Evolutionary conservation across 2,113 vertebrate genomes (phyloP).

Genomic region (Anoplopoma fimbria): DNA sequence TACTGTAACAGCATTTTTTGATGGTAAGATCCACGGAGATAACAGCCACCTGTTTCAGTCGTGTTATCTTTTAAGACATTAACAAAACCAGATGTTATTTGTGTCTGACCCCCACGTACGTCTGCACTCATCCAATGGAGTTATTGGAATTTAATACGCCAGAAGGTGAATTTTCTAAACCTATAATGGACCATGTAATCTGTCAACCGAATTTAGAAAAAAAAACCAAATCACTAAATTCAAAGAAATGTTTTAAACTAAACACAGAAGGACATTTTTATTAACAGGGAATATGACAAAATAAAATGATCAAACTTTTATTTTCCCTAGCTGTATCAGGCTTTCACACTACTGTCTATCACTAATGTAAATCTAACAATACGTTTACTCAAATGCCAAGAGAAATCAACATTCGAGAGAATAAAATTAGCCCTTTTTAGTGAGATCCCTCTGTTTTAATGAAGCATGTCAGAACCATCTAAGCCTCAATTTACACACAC

Average conservation of each 20-base stretch:
- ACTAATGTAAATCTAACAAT: not conserved
- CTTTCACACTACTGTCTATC: not conserved
- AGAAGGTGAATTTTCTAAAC: not conserved
- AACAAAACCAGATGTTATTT: not conserved
- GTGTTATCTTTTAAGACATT: constrained; percentile 1
- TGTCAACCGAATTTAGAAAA: not conserved
- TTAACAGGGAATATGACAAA: not conserved
- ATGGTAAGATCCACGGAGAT: not conserved
- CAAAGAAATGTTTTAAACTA: too few species aligned
- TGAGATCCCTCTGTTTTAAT: constrained; percentile 24
- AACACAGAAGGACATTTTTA: not conserved
- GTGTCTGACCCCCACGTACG: not conserved
- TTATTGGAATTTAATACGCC: not conserved
- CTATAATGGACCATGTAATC: not conserved
- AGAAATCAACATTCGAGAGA: constrained; percentile 27
- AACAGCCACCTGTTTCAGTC: not conserved
- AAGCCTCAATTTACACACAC: constrained; percentile 38
- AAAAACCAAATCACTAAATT: not conserved
- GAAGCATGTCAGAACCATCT: constrained; percentile 20
- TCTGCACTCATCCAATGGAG: not conserved
- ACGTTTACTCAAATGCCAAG: not conserved
- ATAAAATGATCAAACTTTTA: not conserved
- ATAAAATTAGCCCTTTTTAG: constrained; percentile 22
- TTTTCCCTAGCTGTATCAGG: not conserved
- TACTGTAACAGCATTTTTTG: not conserved